Conservation (phyloP, 2,888 invertebrate genomes). For the Coelopa pilipes region DNA sequence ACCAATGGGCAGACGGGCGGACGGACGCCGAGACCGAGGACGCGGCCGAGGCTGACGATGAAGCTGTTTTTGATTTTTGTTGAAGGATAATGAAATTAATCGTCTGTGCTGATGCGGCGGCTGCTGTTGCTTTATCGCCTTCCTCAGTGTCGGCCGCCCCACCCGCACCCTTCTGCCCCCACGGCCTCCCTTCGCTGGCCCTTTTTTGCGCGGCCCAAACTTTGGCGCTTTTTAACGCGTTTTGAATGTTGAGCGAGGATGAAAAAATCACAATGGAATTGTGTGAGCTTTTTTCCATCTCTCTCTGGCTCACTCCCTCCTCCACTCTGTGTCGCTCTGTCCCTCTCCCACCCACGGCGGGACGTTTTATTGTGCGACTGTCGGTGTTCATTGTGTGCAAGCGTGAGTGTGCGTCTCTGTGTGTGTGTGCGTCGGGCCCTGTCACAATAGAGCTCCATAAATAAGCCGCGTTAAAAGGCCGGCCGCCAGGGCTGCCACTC, state of each 20-base stretch:
- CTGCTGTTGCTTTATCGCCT: constrained; percentile 15
- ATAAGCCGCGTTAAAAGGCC: constrained; percentile 32
- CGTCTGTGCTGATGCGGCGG: constrained; percentile 44
- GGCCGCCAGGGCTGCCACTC: not conserved
- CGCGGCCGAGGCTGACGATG: constrained; percentile 14
- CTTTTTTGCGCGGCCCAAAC: constrained; percentile 5
- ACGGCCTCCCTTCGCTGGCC: no score
- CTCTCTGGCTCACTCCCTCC: no score
- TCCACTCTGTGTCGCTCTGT: no score
- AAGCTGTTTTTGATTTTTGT: constrained; percentile 42
- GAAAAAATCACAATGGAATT: constrained; percentile 24
- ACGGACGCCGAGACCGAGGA: constrained; percentile 3
- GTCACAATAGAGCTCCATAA: constrained; percentile 30
- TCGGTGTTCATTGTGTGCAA: constrained; percentile 24
- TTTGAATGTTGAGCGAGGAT: constrained; percentile 7
- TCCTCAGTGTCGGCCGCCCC: not conserved
- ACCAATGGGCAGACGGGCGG: no score
- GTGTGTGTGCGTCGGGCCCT: constrained; percentile 21
- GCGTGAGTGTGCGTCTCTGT: no score
- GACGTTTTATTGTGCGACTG: constrained; percentile 6
- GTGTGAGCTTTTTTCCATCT: constrained; percentile 16
- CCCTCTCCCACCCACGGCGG: no score
- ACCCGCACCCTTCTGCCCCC: no score
- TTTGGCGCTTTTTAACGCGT: constrained; percentile 25
- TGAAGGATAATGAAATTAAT: constrained; percentile 46